Percentiles rank a stretch among this genome's conserved stretches.
phyloP scores from a whole-genome alignment of 2,888 invertebrate species.

The Drosophila kambysellisi region DNA sequence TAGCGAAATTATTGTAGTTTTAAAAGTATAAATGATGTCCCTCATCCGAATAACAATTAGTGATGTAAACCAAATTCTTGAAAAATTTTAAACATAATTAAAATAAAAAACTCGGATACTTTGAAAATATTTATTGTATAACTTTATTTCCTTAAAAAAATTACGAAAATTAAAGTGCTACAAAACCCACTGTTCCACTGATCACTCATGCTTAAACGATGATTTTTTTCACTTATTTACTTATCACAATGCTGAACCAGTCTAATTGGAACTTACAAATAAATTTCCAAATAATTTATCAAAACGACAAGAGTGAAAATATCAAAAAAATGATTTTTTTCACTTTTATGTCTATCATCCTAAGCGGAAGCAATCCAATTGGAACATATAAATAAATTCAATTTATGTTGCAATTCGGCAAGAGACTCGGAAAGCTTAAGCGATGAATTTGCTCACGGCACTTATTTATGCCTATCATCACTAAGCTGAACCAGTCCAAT shows the following conservation, averaged over 20 bases:
- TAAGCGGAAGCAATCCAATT: neutral
- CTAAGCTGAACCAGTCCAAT: constrained; percentile 23
- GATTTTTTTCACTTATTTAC: constrained; percentile 4
- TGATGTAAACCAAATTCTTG: constrained; percentile 25
- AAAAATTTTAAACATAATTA: constrained; percentile 18
- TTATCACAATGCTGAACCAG: constrained; percentile 28
- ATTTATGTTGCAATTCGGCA: neutral
- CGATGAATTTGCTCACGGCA: constrained; percentile 31
- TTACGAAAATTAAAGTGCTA: neutral
- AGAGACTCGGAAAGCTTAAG: neutral
- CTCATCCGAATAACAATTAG: constrained; percentile 11
- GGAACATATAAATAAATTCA: neutral
- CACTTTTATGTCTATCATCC: neutral
- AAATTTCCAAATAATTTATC: neutral
- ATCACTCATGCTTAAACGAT: constrained; percentile 21
- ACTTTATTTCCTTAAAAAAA: neutral
- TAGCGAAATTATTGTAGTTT: constrained; percentile 11
- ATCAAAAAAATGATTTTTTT: neutral
- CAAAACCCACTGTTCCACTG: neutral
- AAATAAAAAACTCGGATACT: constrained; percentile 11
- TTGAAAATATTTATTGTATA: neutral
- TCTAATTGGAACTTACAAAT: constrained; percentile 1
- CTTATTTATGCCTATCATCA: constrained; percentile 7
- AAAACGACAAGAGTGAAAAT: neutral
- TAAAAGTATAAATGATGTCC: constrained; percentile 9